phyloP scores from a whole-genome alignment of 2,888 invertebrate genomes.

The Elegia similella region DNA sequence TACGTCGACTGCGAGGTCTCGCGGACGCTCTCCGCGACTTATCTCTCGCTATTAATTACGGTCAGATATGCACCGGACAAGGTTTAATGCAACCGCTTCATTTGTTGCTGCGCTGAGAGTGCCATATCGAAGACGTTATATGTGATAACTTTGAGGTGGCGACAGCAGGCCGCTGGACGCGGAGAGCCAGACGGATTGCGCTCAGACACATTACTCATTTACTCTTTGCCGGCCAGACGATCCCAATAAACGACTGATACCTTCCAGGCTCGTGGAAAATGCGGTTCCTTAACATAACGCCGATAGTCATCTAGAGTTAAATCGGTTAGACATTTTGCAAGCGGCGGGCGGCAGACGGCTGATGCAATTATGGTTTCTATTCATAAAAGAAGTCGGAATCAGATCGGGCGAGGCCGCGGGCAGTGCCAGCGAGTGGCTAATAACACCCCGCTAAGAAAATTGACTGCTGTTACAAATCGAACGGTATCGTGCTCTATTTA shows the following conservation, averaged over 20 bases:
- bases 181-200: conserved; percentile 27
- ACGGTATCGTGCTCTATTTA: conserved; percentile 64
- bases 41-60: conserved; percentile 79
- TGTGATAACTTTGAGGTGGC: conserved; percentile 66
- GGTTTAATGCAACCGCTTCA: conserved; percentile 81
- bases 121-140: conserved; percentile 71
- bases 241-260: conserved; percentile 52
- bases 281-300: conserved; percentile 49
- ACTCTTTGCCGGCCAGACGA: conserved; percentile 32
- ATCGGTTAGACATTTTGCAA: conserved; percentile 63
- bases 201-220: conserved; percentile 37
- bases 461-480: conserved; percentile 73
- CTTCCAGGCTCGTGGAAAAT: conserved; percentile 43
- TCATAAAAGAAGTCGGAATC: conserved; percentile 74
- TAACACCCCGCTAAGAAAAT: conserved; percentile 69
- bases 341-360: conserved; percentile 42
- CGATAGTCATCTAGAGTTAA: conserved; percentile 61
- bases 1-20: conserved; percentile 58
- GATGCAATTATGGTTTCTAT: conserved; percentile 68
- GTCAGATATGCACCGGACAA: conserved; percentile 74
- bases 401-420: conserved; percentile 66
- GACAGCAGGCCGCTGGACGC: conserved; percentile 45
- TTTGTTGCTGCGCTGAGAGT: conserved; percentile 70
- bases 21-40: conserved; percentile 64
- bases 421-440: conserved; percentile 60